Evolutionary conservation across 2,797 vertebrate genomes (phyloP), one percentile per base, ranked within the genome.

Genomic region (Myripristis murdjan): DNA sequence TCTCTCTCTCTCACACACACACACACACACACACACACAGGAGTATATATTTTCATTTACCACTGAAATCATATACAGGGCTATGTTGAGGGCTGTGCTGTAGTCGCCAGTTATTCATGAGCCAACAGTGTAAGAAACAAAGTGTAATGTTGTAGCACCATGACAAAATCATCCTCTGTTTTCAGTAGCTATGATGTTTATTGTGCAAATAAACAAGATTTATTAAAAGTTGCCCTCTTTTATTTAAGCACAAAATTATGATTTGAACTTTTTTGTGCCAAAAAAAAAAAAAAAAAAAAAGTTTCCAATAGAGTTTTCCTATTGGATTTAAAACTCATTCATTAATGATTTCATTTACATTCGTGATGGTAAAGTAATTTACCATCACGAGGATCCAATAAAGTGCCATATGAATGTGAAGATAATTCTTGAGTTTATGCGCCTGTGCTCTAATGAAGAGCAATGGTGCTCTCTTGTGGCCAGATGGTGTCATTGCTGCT

Each of bases 391-490:
- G 14, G 24, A 26, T 26, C 48, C 23, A 51, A 51, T 26, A 16
- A 15, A 51, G 14, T 14, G 18, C 48, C 16, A 22, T 22, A 5
- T 49, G 41, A 41, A 15, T 6, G 10, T 15, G 5, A 3, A 49
- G 9, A 6, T 23, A 18, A 33, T 18, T n/a, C 48, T 24, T 49
- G 9, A 24, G 15, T 51, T n/a, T 43, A 43, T 43, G 3, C 15
- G 2, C 1, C 16, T 22, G 9, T 58, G 24, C 35, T 82, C 56
- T 73, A 31, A 33, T 2, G 61, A 83, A 90, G 86, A 16, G 5
- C 89, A 85, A 88, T 87, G 75, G 56, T 37, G 70, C 84, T 1
- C 88, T 92, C 93, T 93, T 79, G 89, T 91, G 93, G 78, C 54
- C 0, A n/a, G 48, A 52, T 4, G 0, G 1, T 47, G 20, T 70